Conservation (phyloP, 1,140 invertebrate species). For the Drosophila erecta region DNA sequence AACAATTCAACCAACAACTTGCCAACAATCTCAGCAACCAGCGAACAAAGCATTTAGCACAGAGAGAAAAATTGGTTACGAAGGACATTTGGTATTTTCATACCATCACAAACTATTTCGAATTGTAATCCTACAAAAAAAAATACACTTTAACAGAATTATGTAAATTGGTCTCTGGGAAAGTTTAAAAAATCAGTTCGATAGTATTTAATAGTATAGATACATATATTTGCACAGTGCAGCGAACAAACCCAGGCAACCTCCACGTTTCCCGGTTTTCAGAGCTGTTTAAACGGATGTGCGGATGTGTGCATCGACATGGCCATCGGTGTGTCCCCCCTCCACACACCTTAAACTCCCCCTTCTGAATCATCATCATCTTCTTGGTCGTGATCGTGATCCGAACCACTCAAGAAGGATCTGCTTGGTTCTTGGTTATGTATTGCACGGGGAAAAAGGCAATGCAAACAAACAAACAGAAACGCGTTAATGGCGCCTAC, state of each 20-base stretch:
- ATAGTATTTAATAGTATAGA: too few species aligned
- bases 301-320: constrained; percentile 49
- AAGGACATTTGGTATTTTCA: too few species aligned
- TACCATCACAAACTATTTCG: background rate
- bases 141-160: too few species aligned
- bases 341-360: background rate
- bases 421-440: constrained; percentile 15
- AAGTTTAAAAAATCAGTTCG: too few species aligned
- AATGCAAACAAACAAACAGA: constrained; percentile 64
- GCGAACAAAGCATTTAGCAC: background rate
- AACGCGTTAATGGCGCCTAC: constrained; percentile 61
- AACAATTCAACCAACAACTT: constrained; percentile 29
- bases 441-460: background rate
- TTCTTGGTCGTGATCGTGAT: constrained; percentile 34
- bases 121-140: background rate
- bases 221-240: background rate
- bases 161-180: background rate
- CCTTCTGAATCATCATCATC: constrained; percentile 18
- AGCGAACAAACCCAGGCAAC: constrained; percentile 6
- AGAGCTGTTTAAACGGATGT: constrained; percentile 64
- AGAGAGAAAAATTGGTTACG: background rate
- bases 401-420: constrained; percentile 19
- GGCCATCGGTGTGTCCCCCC: constrained; percentile 20
- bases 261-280: constrained; percentile 11
- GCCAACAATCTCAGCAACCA: background rate